A percentile compares a stretch with the other conserved stretches of the same genome.
Evolutionary conservation across 2,888 invertebrate species (phyloP).

Genomic region (Lochmaea capreae): DNA sequence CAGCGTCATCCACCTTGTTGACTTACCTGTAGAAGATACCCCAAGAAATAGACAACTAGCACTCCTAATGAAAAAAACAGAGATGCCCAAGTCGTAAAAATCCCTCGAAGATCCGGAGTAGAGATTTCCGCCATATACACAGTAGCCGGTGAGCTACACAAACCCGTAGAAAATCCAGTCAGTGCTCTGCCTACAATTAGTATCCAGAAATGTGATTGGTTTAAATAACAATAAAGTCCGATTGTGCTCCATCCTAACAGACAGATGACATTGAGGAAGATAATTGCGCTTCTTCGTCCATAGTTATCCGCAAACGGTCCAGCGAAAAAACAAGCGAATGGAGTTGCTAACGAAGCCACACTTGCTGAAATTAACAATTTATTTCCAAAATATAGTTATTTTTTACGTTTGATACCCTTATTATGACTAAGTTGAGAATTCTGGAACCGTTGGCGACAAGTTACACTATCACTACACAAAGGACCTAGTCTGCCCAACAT

Average conservation of each 20-base stretch:
- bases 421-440: too few relatives aligned
- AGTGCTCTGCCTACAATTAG: conserved; percentile 66
- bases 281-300: conserved; percentile 67
- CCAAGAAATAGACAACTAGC: conserved; percentile 68
- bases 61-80: conserved; percentile 68
- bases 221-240: conserved; percentile 61
- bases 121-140: conserved; percentile 70
- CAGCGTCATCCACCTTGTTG: neutral
- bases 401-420: too few relatives aligned
- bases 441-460: too few relatives aligned
- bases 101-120: conserved; percentile 65
- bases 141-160: conserved; percentile 69
- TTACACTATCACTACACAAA: too few relatives aligned
- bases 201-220: conserved; percentile 55
- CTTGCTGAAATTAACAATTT: conserved; percentile 63
- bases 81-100: conserved; percentile 70
- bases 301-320: conserved; percentile 68
- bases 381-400: neutral
- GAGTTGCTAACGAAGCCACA: conserved; percentile 68
- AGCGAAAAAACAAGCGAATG: conserved; percentile 68
- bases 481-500: too few relatives aligned
- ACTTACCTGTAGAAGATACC: conserved; percentile 66
- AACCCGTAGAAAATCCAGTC: conserved; percentile 67
- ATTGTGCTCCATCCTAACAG: conserved; percentile 69
- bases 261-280: conserved; percentile 66